These are phyloP conservation scores for Adelges cooleyi DNA, from an alignment of 1,140 invertebrate species.

Conservation along the genomic window DNA sequence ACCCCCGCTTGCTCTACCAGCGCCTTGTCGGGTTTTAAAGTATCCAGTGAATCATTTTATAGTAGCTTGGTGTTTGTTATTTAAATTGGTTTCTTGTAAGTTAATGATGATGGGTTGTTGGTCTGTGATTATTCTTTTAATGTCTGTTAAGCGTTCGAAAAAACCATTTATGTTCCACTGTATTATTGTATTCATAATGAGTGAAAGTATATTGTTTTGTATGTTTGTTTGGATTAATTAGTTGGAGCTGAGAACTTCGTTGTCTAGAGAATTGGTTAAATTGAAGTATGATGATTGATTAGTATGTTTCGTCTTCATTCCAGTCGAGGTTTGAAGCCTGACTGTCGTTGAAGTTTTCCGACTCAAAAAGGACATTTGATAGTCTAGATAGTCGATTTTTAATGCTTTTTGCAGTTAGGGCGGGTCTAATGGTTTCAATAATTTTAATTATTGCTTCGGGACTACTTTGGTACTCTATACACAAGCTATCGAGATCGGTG, in stretches of 20 bases:
- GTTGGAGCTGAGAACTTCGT: no score
- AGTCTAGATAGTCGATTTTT: not conserved
- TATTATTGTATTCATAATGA: not conserved
- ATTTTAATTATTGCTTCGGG: not conserved
- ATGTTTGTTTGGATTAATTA: no score
- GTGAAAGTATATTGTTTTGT: no score
- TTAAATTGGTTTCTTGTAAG: constrained; percentile 10
- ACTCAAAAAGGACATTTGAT: not conserved
- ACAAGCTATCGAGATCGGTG: not conserved
- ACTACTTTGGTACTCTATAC: not conserved
- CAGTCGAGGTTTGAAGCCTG: not conserved
- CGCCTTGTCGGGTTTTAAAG: not conserved
- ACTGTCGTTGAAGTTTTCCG: not conserved
- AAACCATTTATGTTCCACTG: constrained; percentile 5
- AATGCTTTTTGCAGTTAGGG: not conserved
- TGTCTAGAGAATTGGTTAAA: not conserved
- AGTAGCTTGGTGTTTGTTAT: not conserved
- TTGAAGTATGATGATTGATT: no score
- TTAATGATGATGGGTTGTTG: not conserved
- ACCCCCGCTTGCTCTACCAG: not conserved
- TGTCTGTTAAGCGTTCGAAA: not conserved
- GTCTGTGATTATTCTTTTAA: not conserved
- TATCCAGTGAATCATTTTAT: not conserved
- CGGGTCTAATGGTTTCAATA: not conserved
- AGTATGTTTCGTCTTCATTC: not conserved